phyloP scores from a whole-genome alignment of 2,797 vertebrate species.

The Epinephelus coioides region DNA sequence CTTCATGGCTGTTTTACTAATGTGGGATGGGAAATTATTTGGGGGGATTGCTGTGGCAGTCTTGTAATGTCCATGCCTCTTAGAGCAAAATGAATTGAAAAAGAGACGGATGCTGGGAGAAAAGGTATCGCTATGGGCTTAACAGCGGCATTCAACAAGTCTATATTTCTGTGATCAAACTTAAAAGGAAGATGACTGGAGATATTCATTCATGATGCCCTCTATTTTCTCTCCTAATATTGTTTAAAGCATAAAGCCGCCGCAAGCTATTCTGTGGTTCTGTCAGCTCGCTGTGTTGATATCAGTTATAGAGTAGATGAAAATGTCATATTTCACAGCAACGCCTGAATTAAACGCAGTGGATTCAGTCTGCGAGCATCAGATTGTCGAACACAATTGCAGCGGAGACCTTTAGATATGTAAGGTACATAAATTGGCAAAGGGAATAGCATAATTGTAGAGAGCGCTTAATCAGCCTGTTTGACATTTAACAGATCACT shows the following conservation, averaged over 20 bases:
- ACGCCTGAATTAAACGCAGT: slow-evolving; percentile 45
- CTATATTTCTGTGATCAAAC: slow-evolving; percentile 48
- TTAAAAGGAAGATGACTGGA: slow-evolving; percentile 52
- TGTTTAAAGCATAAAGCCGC: slow-evolving; percentile 36
- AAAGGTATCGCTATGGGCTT: slow-evolving; percentile 40
- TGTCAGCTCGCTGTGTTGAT: slow-evolving; percentile 44
- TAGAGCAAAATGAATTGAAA: slow-evolving; percentile 68
- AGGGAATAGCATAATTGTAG: slow-evolving; percentile 58
- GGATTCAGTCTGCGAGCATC: slow-evolving; percentile 43
- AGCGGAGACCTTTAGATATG: slow-evolving; percentile 56
- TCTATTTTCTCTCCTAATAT: slow-evolving; percentile 46
- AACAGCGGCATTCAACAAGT: slow-evolving; percentile 48
- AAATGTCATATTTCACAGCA: slow-evolving; percentile 59
- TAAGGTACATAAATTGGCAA: slow-evolving; percentile 46
- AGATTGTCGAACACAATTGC: slow-evolving; percentile 42
- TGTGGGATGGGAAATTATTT: slow-evolving; percentile 74
- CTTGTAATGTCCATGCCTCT: slow-evolving; percentile 71
- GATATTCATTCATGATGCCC: slow-evolving; percentile 38
- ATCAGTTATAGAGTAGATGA: slow-evolving; percentile 54
- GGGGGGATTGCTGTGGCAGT: slow-evolving; percentile 56
- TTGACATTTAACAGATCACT: slow-evolving; percentile 75
- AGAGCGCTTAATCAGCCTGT: slow-evolving; percentile 59
- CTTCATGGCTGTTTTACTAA: slow-evolving; percentile 81
- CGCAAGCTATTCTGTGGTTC: slow-evolving; percentile 35
- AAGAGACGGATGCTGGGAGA: slow-evolving; percentile 27